Conservation (phyloP, 2,797 vertebrate species). For the Leucoraja ocellata region DNA sequence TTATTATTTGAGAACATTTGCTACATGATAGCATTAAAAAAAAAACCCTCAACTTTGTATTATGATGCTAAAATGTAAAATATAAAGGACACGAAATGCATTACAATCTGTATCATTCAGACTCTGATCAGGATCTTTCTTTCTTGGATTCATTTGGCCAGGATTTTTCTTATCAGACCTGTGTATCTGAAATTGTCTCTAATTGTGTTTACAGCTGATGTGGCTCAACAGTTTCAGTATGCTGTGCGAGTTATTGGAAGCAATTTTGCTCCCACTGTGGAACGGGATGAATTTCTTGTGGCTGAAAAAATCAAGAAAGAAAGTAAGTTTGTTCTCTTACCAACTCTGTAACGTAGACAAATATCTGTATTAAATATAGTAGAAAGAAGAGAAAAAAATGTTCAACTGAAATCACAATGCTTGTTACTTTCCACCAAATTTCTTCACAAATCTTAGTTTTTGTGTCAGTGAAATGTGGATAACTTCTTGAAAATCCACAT, state of each 20-base stretch:
- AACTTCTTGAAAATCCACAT: neutral
- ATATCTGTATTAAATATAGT: neutral
- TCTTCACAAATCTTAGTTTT: neutral
- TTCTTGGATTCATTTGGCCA: neutral
- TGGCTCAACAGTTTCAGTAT: conserved; percentile 95
- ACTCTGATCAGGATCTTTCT: neutral
- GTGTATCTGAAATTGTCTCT: neutral
- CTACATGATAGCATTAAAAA: neutral
- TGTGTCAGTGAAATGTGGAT: neutral
- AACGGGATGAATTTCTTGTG: conserved; percentile 92
- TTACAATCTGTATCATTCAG: neutral
- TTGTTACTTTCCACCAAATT: neutral
- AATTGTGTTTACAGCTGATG: conserved; percentile 69
- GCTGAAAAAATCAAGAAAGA: conserved; percentile 98
- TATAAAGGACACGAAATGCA: neutral
- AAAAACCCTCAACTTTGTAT: neutral
- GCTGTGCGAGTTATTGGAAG: conserved; percentile 94
- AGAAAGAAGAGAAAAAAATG: too few relatives aligned
- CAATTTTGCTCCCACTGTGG: conserved; percentile 94
- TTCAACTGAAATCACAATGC: neutral
- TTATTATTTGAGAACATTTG: neutral
- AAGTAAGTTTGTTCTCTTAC: conserved; percentile 61
- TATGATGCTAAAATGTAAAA: neutral
- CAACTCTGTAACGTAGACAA: neutral
- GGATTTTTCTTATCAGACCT: neutral